phyloP scores from a whole-genome alignment of 2,888 invertebrate species.

The Drosophila crucigera region DNA sequence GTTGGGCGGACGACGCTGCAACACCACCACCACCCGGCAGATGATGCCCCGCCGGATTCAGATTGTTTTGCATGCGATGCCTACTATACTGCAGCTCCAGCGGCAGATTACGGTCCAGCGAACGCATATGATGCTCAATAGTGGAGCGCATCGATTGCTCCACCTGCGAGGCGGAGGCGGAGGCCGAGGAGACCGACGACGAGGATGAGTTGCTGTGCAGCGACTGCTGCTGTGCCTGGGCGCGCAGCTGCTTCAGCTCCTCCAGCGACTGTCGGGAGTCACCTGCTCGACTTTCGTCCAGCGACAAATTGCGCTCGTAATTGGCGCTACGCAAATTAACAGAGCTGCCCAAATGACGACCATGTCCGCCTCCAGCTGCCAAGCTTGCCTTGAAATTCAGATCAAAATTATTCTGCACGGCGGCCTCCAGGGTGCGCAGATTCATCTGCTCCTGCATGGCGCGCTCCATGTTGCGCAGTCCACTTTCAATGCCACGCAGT shows the following conservation, averaged over 20 bases:
- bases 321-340: slow-evolving; percentile 73
- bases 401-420: slow-evolving; percentile 80
- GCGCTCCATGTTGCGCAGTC: slow-evolving; percentile 85
- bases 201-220: slow-evolving; percentile 67
- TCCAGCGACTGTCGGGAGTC: slow-evolving; percentile 82
- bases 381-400: slow-evolving; percentile 79
- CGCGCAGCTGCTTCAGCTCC: slow-evolving; percentile 82
- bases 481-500: slow-evolving; percentile 85
- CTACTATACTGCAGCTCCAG: slow-evolving; percentile 85
- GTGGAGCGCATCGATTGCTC: slow-evolving; percentile 83
- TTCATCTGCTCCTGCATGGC: slow-evolving; percentile 86
- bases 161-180: slow-evolving; percentile 67
- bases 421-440: slow-evolving; percentile 83
- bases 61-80: slow-evolving; percentile 82
- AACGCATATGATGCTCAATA: slow-evolving; percentile 85
- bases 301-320: slow-evolving; percentile 83
- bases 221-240: slow-evolving; percentile 81
- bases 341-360: slow-evolving; percentile 71
- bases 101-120: slow-evolving; percentile 85
- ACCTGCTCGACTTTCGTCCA: slow-evolving; percentile 78
- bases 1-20: slow-evolving; percentile 10
- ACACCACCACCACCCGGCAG: slow-evolving; percentile 1
- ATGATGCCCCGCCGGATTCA: slow-evolving; percentile 43
- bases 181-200: slow-evolving; percentile 55
- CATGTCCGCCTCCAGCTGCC: slow-evolving; percentile 58